Base-by-base conservation (phyloP, 2,113 vertebrate genomes). In the Anolis sagrei region DNA sequence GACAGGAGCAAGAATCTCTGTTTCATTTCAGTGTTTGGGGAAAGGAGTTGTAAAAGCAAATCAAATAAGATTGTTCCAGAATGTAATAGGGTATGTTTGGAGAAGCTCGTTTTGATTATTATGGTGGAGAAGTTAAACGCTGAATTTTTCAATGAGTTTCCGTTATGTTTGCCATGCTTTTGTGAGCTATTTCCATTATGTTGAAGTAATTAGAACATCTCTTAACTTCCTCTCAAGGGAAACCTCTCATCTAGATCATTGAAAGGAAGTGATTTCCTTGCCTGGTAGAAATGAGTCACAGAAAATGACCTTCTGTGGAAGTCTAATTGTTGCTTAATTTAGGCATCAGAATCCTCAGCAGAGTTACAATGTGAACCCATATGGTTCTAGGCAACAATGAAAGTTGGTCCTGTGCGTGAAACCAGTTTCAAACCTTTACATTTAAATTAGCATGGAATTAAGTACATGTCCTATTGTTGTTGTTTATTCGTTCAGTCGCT, bases 221-320 rank as follows among this genome's bases (percentile, higher is more conserved):
- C 89, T 89, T 87, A 90, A 92, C 84, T 93, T 94, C 93, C 92
- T 92, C 91, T 89, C 76, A 0, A 91, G 87, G 92, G 94, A 93
- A 94, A 90, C 87, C 89, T 92, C 88, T 91, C 93, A 91, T 90
- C 87, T 70, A 93, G 89, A 93, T 90, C 91, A 93, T 82, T 83
- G 95, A 93, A 89, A 92, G 93, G 94, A 95, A 95, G 92, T 90
- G 0, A 92, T 95, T 92, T 94, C 89, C 89, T 90, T 93, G 90
- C 89, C 85, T 85, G 93, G 93, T 86, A 94, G 87, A 93, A 93
- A 91, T 94, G 93, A 95, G 92, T 95, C 95, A 94, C 86, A 87
- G 91, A 93, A 95, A 95, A 94, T 90, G 90, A 93, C 92, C 90
- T 92, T 91, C 87, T 92, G 92, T 89, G 83, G 79, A 92, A 91